Conservation (phyloP, 2,888 invertebrate genomes). For the Drosophila diplacantha region DNA sequence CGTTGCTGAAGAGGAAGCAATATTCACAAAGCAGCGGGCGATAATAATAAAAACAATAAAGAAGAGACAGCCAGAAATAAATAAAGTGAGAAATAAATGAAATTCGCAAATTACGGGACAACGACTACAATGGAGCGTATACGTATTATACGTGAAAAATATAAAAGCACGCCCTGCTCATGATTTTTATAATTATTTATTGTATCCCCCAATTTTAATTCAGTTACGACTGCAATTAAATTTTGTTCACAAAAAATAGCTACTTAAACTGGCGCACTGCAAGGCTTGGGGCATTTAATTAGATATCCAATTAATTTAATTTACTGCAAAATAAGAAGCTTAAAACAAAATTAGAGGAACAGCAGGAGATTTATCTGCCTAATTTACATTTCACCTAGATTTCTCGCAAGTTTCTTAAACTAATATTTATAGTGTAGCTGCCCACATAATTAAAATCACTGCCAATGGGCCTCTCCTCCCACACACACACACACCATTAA, state of each 20-base stretch:
- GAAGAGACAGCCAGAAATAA: slow-evolving; percentile 11
- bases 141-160: background rate
- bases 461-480: background rate
- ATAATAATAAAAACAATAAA: slow-evolving; percentile 49
- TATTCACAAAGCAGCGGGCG: slow-evolving; percentile 42
- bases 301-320: slow-evolving; percentile 41
- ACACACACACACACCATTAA: slow-evolving; percentile 4
- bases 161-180: slow-evolving; percentile 27
- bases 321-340: slow-evolving; percentile 18
- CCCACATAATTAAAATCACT: background rate
- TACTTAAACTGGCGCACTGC: slow-evolving; percentile 38
- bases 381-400: background rate
- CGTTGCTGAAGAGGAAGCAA: slow-evolving; percentile 67
- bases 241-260: slow-evolving; percentile 27
- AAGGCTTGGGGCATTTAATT: slow-evolving; percentile 59
- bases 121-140: slow-evolving; percentile 29
- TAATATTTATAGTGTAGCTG: background rate
- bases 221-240: slow-evolving; percentile 22
- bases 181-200: slow-evolving; percentile 50
- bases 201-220: slow-evolving; percentile 47
- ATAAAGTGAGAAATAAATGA: slow-evolving; percentile 36
- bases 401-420: no score
- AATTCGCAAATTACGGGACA: slow-evolving; percentile 42
- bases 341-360: slow-evolving; percentile 3
- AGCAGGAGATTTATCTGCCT: background rate